Evolutionary conservation across 2,888 invertebrate species (phyloP).

Genomic region (Seira ritae): DNA sequence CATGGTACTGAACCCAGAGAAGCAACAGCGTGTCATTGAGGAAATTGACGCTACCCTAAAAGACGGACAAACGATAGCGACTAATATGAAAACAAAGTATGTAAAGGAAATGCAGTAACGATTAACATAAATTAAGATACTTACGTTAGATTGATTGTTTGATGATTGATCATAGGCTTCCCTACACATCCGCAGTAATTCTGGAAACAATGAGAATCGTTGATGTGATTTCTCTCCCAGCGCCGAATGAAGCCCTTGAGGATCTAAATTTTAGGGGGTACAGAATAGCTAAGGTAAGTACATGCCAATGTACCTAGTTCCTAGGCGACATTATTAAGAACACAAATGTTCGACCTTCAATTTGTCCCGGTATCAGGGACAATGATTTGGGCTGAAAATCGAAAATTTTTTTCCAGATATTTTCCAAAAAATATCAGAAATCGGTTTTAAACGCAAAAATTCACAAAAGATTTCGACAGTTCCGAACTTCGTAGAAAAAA

Average conservation of each 20-base stretch:
- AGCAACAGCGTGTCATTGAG: constrained; percentile 32
- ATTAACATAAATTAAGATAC: too few relatives aligned
- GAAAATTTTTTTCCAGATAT: too few relatives aligned
- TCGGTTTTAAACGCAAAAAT: constrained; percentile 29
- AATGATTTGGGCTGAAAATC: too few relatives aligned
- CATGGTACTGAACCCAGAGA: constrained; percentile 26
- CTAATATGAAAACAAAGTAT: background rate
- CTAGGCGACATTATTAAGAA: too few relatives aligned
- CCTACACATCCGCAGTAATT: constrained; percentile 32
- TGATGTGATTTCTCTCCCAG: constrained; percentile 16
- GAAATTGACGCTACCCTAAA: constrained; percentile 23
- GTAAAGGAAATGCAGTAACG: constrained; percentile 17
- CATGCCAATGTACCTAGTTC: too few relatives aligned
- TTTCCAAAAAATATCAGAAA: too few relatives aligned
- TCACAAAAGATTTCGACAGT: too few relatives aligned
- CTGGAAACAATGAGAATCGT: constrained; percentile 33
- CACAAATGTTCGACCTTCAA: too few relatives aligned
- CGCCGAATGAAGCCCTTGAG: constrained; percentile 26
- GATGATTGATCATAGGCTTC: constrained; percentile 12
- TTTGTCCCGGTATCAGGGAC: too few relatives aligned
- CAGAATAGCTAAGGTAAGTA: too few relatives aligned
- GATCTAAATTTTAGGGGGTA: constrained; percentile 35
- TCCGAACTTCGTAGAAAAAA: constrained; percentile 34
- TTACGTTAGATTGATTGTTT: too few relatives aligned
- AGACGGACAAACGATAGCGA: background rate